Percentiles rank a stretch among this genome's conserved stretches.
phyloP scores from a whole-genome alignment of 2,113 vertebrate species.

The Desmodus rotundus region DNA sequence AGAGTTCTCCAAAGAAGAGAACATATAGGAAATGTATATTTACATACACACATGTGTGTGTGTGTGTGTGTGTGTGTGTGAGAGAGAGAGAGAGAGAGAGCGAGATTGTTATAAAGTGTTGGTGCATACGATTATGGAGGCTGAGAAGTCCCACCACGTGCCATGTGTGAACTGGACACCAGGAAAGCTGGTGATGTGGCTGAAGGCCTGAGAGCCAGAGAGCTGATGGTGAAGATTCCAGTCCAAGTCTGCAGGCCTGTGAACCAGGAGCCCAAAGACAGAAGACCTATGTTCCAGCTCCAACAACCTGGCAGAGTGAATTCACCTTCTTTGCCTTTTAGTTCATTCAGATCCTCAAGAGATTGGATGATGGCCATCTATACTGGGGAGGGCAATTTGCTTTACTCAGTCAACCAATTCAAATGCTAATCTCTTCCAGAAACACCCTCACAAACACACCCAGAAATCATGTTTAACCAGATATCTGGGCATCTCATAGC shows the following conservation, averaged over 20 bases:
- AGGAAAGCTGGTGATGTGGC: not conserved
- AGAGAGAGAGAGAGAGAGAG: not conserved
- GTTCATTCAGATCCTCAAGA: not conserved
- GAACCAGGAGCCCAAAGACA: not conserved
- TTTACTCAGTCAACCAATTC: not conserved
- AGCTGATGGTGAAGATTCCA: not conserved
- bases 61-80: not conserved
- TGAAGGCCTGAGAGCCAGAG: not conserved
- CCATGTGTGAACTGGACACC: not conserved
- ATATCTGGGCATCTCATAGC: not conserved
- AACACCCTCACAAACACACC: not conserved
- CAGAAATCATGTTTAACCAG: not conserved
- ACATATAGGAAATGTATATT: not conserved
- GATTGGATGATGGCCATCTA: not conserved
- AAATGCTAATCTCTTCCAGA: not conserved
- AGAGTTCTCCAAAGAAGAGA: not conserved
- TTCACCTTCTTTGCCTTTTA: not conserved
- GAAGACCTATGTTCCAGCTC: not conserved
- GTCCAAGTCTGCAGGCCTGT: not conserved
- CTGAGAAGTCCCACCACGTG: not conserved
- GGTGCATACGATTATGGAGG: not conserved
- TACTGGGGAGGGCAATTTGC: not conserved
- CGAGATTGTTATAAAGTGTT: not conserved
- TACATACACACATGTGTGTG: not conserved
- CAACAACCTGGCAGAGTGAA: not conserved